Base-by-base conservation (phyloP, 2,113 vertebrate genomes). In the Okapia johnstoni region DNA sequence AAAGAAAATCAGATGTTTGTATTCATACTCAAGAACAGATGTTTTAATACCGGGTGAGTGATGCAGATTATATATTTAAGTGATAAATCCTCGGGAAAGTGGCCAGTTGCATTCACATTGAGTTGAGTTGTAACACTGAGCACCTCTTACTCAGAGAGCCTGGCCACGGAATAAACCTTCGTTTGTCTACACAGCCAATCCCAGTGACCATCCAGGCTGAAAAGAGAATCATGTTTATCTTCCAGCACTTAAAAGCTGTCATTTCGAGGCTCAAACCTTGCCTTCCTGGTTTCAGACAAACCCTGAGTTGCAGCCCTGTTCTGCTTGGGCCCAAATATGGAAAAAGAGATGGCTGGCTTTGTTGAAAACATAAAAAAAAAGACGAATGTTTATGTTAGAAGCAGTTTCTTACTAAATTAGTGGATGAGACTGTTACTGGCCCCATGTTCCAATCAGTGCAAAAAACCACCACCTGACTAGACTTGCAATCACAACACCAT, bases 21-120 rank as follows among this genome's bases (percentile, higher is more conserved):
- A 97, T 88, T 93, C 60, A 17, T 48, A 85, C 40, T 66, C 28
- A 73, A 66, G 81, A 95, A 86, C 95, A 96, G 96, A 97, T 97
- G 95, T 94, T 87, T 96, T 89, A 96, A 83, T 85, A 88, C 52
- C 16, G 36, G 36, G 54, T 50, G 90, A 77, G 50, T 91, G 83
- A 95, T 14, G 88, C 26, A 80, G 88, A 98, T 97, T 93, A 97
- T 50, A 48, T 1, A 40, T 63, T 93, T 86, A 95, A 77, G 60
- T 54, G 79, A 96, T 83, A 96, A 93, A 94, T 93, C 84, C 66
- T 40, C n/a, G 95, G 94, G 54, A 94, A 79, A 86, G 40, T 4
- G 63, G 95, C 70, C 79, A 86, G 17, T 15, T 87, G 46, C 10
- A 36, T 61, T 97, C 80, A 36, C 0, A 33, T 46, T 40, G 23